Conservation (phyloP, 1,140 invertebrate species). For the Plectus sambesii region DNA sequence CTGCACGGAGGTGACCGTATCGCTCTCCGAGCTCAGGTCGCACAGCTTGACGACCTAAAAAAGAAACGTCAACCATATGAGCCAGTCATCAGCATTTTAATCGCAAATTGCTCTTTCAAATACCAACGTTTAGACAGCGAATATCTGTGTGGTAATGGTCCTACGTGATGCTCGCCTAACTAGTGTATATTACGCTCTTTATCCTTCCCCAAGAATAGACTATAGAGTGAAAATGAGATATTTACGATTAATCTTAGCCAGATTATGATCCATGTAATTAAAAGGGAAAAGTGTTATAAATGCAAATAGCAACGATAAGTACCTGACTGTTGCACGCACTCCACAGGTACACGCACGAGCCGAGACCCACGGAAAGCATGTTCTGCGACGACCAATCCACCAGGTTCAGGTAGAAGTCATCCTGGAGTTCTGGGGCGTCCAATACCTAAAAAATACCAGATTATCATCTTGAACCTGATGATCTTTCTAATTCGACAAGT, state of each 20-base stretch:
- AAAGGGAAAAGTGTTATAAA: conserved; percentile 5
- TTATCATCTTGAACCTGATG: too few species aligned
- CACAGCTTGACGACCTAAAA: conserved; percentile 74
- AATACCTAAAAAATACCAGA: conserved; percentile 88
- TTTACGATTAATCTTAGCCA: conserved; percentile 4
- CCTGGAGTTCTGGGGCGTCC: conserved; percentile 94
- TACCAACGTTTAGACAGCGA: too few species aligned
- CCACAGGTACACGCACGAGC: conserved; percentile 97
- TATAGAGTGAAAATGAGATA: not conserved
- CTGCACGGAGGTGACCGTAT: conserved; percentile 92
- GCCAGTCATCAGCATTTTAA: conserved; percentile 6
- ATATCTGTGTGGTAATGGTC: too few species aligned
- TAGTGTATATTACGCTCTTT: too few species aligned
- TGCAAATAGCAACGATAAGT: too few species aligned
- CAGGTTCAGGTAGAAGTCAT: conserved; percentile 97
- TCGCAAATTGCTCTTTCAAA: not conserved
- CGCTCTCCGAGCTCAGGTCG: conserved; percentile 74
- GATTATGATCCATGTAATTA: conserved; percentile 16
- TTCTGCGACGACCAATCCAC: conserved; percentile 99
- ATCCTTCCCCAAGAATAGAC: too few species aligned
- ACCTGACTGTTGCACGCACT: conserved; percentile 93
- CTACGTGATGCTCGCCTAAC: too few species aligned
- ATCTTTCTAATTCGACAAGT: too few species aligned
- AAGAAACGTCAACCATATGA: conserved; percentile 14
- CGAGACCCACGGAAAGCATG: conserved; percentile 92